Conservation (phyloP, 2,888 invertebrate genomes). For the Scrobipalpa costella region DNA sequence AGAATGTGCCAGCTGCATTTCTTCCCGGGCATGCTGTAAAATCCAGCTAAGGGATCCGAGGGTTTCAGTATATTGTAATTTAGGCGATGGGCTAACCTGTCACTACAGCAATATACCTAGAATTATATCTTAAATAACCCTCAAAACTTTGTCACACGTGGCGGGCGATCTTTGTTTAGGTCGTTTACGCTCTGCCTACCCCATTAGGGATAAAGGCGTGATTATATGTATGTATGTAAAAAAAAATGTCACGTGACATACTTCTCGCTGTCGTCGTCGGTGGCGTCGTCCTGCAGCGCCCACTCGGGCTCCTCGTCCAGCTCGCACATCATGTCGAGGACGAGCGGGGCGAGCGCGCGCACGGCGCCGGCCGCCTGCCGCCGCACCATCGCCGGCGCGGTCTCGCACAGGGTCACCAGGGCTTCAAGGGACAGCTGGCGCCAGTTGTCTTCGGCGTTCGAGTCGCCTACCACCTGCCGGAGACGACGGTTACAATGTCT, state of each 20-base stretch:
- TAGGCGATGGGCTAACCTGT: too few species aligned
- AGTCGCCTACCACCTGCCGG: constrained; percentile 83
- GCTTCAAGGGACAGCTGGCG: constrained; percentile 95
- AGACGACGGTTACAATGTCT: neutral
- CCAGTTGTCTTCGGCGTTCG: constrained; percentile 89
- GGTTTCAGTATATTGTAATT: too few species aligned
- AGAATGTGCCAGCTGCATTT: too few species aligned
- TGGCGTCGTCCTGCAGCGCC: constrained; percentile 91
- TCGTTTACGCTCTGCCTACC: too few species aligned
- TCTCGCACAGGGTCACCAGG: constrained; percentile 92
- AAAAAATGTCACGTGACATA: constrained; percentile 44
- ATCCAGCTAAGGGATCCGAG: too few species aligned
- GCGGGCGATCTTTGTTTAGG: too few species aligned
- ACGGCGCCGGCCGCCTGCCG: constrained; percentile 94
- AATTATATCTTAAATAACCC: too few species aligned
- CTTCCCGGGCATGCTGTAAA: too few species aligned
- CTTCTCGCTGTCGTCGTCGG: constrained; percentile 95
- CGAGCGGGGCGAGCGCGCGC: constrained; percentile 88
- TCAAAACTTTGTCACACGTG: too few species aligned
- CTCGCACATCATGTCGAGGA: constrained; percentile 97
- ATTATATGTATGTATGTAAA: too few species aligned
- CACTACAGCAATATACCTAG: too few species aligned
- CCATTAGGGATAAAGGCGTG: too few species aligned
- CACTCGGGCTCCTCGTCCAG: constrained; percentile 95
- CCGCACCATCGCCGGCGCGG: constrained; percentile 97